Evolutionary conservation across 2,888 invertebrate genomes (phyloP).

Genomic region (Mellilla xanthometata): DNA sequence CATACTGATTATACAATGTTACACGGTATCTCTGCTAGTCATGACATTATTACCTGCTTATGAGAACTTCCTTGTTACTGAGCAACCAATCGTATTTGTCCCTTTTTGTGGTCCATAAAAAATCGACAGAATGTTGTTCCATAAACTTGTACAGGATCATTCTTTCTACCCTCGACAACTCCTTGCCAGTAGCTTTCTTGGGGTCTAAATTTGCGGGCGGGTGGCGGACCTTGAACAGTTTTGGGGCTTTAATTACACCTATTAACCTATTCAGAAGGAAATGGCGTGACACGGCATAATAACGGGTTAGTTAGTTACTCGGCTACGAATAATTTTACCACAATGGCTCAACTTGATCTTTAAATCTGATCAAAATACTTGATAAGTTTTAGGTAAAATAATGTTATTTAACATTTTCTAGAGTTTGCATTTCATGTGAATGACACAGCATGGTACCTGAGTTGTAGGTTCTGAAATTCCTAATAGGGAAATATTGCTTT

Average conservation of each 20-base stretch:
- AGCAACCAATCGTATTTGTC: constrained; percentile 90
- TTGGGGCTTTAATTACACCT: constrained; percentile 9
- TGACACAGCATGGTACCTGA: too few species aligned
- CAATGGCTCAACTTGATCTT: too few species aligned
- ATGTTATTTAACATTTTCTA: too few species aligned
- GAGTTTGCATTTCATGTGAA: too few species aligned
- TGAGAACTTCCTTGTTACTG: constrained; percentile 75
- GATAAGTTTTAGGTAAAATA: too few species aligned
- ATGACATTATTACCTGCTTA: constrained; percentile 67
- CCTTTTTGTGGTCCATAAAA: constrained; percentile 94
- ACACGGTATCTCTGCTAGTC: too few species aligned
- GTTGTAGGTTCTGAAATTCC: too few species aligned
- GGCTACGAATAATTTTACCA: not conserved
- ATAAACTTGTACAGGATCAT: constrained; percentile 89
- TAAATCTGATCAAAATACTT: too few species aligned
- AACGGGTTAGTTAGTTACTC: too few species aligned
- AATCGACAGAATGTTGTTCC: constrained; percentile 90
- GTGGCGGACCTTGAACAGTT: constrained; percentile 57
- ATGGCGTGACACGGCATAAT: not conserved
- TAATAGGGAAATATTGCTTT: too few species aligned
- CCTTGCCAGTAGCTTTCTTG: constrained; percentile 67
- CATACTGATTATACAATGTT: too few species aligned
- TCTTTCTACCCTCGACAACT: constrained; percentile 85
- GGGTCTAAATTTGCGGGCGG: constrained; percentile 65
- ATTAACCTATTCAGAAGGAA: not conserved